These are phyloP conservation scores for Archips xylosteana DNA, from an alignment of 2,888 invertebrate species.

Conservation along the genomic window DNA sequence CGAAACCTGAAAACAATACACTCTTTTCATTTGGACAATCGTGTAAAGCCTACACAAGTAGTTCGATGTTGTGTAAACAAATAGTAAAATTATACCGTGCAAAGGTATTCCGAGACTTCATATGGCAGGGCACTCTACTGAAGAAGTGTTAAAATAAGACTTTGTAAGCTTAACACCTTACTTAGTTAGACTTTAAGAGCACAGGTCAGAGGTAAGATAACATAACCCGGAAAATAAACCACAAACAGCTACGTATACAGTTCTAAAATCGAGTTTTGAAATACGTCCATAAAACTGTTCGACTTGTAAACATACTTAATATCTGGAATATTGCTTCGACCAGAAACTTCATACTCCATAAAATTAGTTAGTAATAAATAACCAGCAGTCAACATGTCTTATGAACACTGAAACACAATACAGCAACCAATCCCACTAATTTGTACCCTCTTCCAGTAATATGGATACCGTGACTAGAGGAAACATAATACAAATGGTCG, in stretches of 20 bases:
- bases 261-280: not conserved
- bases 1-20: too few relatives aligned
- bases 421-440: slow-evolving; percentile 39
- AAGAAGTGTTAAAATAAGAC: not conserved
- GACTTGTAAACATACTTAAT: not conserved
- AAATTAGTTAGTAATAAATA: slow-evolving; percentile 4
- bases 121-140: not conserved
- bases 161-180: slow-evolving; percentile 4
- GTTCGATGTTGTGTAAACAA: too few relatives aligned
- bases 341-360: not conserved
- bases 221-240: not conserved
- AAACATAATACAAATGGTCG: slow-evolving; percentile 38
- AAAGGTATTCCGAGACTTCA: not conserved
- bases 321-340: not conserved
- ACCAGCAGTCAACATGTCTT: slow-evolving; percentile 26
- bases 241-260: not conserved
- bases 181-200: slow-evolving; percentile 4
- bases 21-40: too few relatives aligned
- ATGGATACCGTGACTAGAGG: slow-evolving; percentile 38
- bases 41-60: too few relatives aligned
- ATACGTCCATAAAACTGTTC: not conserved
- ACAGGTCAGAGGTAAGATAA: not conserved
- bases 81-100: not conserved
- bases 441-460: slow-evolving; percentile 40
- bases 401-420: slow-evolving; percentile 38